These are phyloP conservation scores for Amphimallon solstitiale DNA, from an alignment of 2,888 invertebrate genomes.

Conservation along the genomic window DNA sequence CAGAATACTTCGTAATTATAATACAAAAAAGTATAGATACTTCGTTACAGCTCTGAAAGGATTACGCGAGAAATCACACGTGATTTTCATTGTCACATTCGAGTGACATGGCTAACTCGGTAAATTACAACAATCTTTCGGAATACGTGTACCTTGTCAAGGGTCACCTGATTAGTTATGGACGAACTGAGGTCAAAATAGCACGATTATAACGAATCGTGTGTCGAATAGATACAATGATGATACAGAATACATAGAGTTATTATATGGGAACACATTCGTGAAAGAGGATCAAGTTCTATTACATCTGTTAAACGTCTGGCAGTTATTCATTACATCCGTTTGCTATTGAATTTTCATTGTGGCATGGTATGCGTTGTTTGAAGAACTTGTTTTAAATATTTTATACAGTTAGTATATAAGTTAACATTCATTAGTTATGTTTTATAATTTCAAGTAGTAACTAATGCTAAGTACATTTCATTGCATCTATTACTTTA, in stretches of 20 bases:
- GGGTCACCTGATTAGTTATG: slow-evolving; percentile 60
- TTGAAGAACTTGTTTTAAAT: too few species aligned
- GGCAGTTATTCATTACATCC: background rate
- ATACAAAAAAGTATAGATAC: background rate
- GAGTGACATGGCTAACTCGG: slow-evolving; percentile 59
- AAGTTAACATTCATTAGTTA: background rate
- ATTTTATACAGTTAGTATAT: background rate
- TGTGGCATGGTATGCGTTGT: too few species aligned
- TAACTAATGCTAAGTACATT: too few species aligned
- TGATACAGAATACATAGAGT: slow-evolving; percentile 39
- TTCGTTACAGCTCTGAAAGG: slow-evolving; percentile 39
- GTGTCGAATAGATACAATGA: slow-evolving; percentile 48
- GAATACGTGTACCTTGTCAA: slow-evolving; percentile 60
- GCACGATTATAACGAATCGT: slow-evolving; percentile 57
- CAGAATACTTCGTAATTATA: too few species aligned
- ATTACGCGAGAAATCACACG: slow-evolving; percentile 50
- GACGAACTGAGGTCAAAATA: slow-evolving; percentile 55
- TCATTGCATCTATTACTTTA: too few species aligned
- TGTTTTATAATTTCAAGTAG: background rate
- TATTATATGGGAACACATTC: slow-evolving; percentile 32
- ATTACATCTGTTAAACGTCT: too few species aligned
- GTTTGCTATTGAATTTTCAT: background rate
- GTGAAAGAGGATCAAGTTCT: background rate
- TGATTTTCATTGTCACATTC: slow-evolving; percentile 60
- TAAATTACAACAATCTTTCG: slow-evolving; percentile 56